Percentiles rank a stretch among this genome's conserved stretches.
Evolutionary conservation across 2,888 invertebrate species (phyloP).

Genomic region (Caenorhabditis sinica): DNA sequence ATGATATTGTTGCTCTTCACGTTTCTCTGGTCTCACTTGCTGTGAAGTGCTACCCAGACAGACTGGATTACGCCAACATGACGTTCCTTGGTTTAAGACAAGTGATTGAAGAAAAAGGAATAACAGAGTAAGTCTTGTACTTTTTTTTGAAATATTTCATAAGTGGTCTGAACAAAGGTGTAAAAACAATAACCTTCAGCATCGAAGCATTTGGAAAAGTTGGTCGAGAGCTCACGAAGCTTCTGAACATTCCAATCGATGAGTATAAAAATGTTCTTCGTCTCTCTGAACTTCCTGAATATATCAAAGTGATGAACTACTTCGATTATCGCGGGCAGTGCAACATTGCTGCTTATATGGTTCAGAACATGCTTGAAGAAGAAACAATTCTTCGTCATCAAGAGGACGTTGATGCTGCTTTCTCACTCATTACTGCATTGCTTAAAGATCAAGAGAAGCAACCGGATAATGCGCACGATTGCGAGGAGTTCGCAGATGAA

Average conservation of each 20-base stretch:
- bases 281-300: constrained; percentile 92
- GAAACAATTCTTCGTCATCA: constrained; percentile 92
- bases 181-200: constrained; percentile 84
- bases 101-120: constrained; percentile 92
- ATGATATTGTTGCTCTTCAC: constrained; percentile 96
- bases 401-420: constrained; percentile 87
- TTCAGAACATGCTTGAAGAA: constrained; percentile 87
- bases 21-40: constrained; percentile 92
- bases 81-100: constrained; percentile 94
- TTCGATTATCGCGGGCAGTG: constrained; percentile 92
- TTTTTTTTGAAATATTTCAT: background rate
- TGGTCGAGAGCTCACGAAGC: constrained; percentile 93
- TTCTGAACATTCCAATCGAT: constrained; percentile 95
- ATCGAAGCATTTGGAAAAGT: constrained; percentile 91
- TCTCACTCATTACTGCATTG: constrained; percentile 91
- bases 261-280: constrained; percentile 94
- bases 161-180: no score
- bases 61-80: constrained; percentile 95
- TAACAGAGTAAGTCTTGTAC: constrained; percentile 85
- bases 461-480: constrained; percentile 44
- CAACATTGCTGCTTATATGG: constrained; percentile 91
- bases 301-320: constrained; percentile 91
- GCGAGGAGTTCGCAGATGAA: constrained; percentile 87
- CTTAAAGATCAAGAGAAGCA: constrained; percentile 90
- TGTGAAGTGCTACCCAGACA: constrained; percentile 96